These are phyloP conservation scores for Zingel zingel DNA, from an alignment of 2,113 vertebrate genomes.

Conservation along the genomic window DNA sequence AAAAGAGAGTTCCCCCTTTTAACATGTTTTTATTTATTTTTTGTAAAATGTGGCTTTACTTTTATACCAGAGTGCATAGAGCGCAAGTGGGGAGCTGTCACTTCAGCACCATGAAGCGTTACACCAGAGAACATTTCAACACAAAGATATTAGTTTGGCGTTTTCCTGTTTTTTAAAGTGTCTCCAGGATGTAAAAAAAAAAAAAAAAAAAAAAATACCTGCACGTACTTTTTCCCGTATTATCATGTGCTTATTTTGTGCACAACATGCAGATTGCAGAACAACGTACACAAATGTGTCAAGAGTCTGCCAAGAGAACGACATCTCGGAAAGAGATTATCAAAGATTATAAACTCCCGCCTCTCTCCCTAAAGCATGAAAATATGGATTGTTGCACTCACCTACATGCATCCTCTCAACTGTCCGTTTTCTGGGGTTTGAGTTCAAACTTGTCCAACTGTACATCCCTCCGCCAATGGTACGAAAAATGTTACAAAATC, in stretches of 20 bases:
- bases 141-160: not conserved
- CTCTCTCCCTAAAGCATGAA: not conserved
- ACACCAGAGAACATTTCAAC: not conserved
- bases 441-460: constrained; percentile 43
- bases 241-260: not conserved
- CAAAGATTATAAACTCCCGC: not conserved
- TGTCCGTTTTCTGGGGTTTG: constrained; percentile 19
- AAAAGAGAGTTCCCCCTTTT: not conserved
- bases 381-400: constrained; percentile 54
- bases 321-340: not conserved
- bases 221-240: not conserved
- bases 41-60: not conserved
- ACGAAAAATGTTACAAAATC: constrained; percentile 38
- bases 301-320: not conserved
- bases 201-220: not conserved
- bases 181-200: not conserved
- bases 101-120: constrained; percentile 44
- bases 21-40: not conserved
- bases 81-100: constrained; percentile 45
- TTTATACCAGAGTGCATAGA: not conserved
- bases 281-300: not conserved
- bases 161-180: not conserved
- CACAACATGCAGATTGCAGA: not conserved
- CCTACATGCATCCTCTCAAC: constrained; percentile 69
- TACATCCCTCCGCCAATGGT: constrained; percentile 30